Conservation (phyloP, 2,113 vertebrate species). For the Eira barbara region DNA sequence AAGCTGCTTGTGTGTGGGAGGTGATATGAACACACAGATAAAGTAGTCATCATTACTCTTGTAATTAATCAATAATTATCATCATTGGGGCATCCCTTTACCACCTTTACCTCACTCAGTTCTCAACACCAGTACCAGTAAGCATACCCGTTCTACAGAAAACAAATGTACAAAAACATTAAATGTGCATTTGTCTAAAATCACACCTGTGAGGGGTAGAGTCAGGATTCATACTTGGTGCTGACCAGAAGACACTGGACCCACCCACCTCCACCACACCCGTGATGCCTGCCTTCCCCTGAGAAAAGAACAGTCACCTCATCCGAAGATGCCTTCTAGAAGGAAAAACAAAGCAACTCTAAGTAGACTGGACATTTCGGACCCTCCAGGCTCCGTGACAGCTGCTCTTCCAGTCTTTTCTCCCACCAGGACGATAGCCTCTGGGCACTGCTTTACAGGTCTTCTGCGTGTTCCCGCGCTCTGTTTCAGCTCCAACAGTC, state of each 20-base stretch:
- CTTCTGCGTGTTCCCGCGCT: not conserved
- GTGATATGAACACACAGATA: not conserved
- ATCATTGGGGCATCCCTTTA: not conserved
- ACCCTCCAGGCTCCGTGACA: not conserved
- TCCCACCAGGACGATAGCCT: too few relatives aligned
- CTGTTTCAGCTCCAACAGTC: not conserved
- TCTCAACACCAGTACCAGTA: not conserved
- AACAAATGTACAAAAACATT: not conserved
- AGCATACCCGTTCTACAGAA: not conserved
- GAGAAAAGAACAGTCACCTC: not conserved
- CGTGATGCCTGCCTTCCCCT: not conserved
- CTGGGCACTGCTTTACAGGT: not conserved
- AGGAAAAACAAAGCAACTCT: not conserved
- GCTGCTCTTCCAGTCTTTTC: not conserved
- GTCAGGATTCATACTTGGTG: not conserved
- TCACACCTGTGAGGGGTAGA: not conserved
- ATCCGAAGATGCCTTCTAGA: not conserved
- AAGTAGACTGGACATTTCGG: not conserved
- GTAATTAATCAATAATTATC: not conserved
- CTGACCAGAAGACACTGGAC: not conserved
- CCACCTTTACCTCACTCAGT: not conserved
- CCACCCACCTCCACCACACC: too few relatives aligned
- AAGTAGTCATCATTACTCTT: not conserved
- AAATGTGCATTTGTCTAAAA: not conserved
- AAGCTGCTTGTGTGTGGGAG: not conserved